Conservation (phyloP, 2,888 invertebrate species). For the Nephrotoma guestfalica region DNA sequence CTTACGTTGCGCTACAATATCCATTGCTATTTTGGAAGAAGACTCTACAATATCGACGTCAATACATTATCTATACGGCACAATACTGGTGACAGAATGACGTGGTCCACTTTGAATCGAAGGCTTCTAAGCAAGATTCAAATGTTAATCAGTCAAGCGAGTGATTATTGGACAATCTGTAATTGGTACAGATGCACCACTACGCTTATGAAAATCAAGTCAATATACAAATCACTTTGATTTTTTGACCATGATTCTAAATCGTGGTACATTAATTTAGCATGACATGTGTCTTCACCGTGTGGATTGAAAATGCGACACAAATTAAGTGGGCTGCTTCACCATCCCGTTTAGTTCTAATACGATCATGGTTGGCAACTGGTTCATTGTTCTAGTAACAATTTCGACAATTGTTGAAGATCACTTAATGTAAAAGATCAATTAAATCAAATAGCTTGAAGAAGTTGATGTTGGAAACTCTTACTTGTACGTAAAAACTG, state of each 20-base stretch:
- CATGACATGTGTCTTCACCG: conserved; percentile 68
- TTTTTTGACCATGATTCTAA: conserved; percentile 36
- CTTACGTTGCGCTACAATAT: no score
- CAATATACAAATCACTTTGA: conserved; percentile 60
- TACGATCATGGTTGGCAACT: conserved; percentile 41
- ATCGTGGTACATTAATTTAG: conserved; percentile 66
- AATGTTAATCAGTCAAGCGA: conserved; percentile 76
- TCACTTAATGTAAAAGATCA: conserved; percentile 17
- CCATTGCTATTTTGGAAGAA: no score
- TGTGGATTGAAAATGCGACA: conserved; percentile 72
- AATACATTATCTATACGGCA: no score
- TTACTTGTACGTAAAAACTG: conserved; percentile 55
- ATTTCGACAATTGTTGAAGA: conserved; percentile 51
- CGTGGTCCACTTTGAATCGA: conserved; percentile 77
- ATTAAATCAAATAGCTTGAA: not conserved
- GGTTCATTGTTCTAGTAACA: conserved; percentile 78
- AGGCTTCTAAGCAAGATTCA: conserved; percentile 88
- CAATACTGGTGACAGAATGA: conserved; percentile 84
- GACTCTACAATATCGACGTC: no score
- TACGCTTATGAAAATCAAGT: conserved; percentile 69
- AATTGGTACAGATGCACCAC: conserved; percentile 74
- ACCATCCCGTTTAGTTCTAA: conserved; percentile 47
- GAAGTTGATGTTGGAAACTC: not conserved
- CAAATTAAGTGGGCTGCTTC: conserved; percentile 62
- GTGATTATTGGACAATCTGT: conserved; percentile 85